These are phyloP conservation scores for Aphelocoma californica DNA, from an alignment of 2,797 vertebrate genomes.

Conservation along the genomic window DNA sequence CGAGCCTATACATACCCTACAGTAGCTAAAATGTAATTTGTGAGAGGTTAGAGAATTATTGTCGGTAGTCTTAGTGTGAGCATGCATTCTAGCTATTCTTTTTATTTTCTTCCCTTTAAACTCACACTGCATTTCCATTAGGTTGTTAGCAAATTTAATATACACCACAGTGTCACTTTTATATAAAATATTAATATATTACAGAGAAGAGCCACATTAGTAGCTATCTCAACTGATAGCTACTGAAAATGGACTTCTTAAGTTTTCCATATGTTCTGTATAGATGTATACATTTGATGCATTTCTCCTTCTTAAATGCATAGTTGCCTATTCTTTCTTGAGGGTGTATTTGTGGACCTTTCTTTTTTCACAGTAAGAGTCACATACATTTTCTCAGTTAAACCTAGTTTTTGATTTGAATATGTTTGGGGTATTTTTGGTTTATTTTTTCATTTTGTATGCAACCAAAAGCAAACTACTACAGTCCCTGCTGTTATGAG, in stretches of 20 bases:
- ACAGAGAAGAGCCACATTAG: neutral
- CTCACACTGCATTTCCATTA: slow-evolving; percentile 22
- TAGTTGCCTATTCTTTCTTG: neutral
- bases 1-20: slow-evolving; percentile 74
- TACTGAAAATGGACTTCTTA: slow-evolving; percentile 35
- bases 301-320: neutral
- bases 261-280: neutral
- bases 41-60: slow-evolving; percentile 70
- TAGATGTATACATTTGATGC: neutral
- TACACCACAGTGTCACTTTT: slow-evolving; percentile 36
- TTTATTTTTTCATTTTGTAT: neutral
- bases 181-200: slow-evolving; percentile 55
- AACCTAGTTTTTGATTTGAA: neutral
- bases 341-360: neutral
- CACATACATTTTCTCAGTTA: neutral
- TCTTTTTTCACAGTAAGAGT: neutral
- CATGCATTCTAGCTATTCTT: slow-evolving; percentile 38
- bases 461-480: neutral
- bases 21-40: slow-evolving; percentile 72
- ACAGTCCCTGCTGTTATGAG: neutral
- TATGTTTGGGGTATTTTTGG: neutral
- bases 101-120: slow-evolving; percentile 65
- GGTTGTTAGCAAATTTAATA: slow-evolving; percentile 45
- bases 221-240: neutral
- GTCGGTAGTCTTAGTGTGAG: slow-evolving; percentile 49